Conservation (phyloP, 2,797 vertebrate genomes). For the Eremophila alpestris region DNA sequence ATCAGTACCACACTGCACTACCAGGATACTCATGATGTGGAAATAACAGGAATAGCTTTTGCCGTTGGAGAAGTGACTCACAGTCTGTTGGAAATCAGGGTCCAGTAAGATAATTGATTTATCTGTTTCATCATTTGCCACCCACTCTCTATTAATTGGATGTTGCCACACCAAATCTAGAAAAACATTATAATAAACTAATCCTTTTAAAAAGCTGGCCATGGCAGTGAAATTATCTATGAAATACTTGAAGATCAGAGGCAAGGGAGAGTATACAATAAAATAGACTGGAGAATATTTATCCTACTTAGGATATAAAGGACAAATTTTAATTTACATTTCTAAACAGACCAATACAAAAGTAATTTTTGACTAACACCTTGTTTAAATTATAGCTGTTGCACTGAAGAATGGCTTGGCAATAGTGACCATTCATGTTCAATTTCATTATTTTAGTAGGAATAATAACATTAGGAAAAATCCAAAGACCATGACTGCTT, state of each 20-base stretch:
- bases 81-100: background rate
- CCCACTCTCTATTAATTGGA: background rate
- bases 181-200: background rate
- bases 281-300: background rate
- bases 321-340: background rate
- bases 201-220: background rate
- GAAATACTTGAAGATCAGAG: background rate
- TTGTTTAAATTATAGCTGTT: background rate
- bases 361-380: background rate
- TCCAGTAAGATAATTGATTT: conserved; percentile 38
- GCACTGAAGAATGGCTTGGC: background rate
- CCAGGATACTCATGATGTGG: background rate
- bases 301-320: background rate
- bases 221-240: background rate
- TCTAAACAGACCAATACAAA: background rate
- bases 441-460: background rate
- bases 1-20: background rate
- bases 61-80: background rate
- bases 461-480: background rate
- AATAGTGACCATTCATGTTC: background rate
- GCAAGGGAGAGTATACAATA: background rate
- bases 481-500: background rate
- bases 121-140: background rate
- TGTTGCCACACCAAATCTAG: background rate
- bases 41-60: conserved; percentile 27